Evolutionary conservation across 1,140 invertebrate genomes (phyloP), one percentile per base, ranked within the genome.

Genomic region (Drosophila subobscura): DNA sequence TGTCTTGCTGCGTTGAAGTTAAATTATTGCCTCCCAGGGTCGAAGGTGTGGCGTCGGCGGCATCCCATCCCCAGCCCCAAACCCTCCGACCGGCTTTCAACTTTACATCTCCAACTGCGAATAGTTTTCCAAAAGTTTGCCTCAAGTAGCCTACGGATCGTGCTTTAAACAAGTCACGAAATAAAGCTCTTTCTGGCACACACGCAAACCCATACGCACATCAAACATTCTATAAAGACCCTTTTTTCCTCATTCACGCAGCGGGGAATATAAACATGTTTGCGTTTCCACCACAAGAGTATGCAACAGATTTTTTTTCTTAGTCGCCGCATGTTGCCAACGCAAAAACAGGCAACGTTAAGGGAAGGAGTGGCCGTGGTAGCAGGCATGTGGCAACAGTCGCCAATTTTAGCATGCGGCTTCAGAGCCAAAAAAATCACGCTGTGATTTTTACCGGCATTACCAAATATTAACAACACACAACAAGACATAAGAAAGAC

Each of bases 271-370:
- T 56, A 68, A 75, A 58, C 67, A 79, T 86, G 71, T 85, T 84
- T 59, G 64, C 76, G 72, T 55, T 60, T 49, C 10, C 25, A 47
- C 51, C 77, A 23, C 61, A 71, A 86, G 81, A 86, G 77, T 74
- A 81, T 86, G 77, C 81, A 85, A 85, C 81, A 85, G 81, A 80
- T 85, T 85, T 86, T 85, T 86, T 85, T 84, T 85, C 60, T 65
- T 70, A 65, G 60, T 52, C 74, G 46, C 81, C 74, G 63, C 81
- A 75, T 85, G 80, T 68, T 73, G 81, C 81, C 80, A 52, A 56
- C 37, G 57, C 41, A 79, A 68, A 61, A 63, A 72, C 46, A 22
- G 40, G 14, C 27, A 14, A 20, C 1, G 5, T 27, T 71, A 33
- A 33, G 29, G 50, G 65, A 46, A 41, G 8, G 27, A 29, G 42